Percentiles rank a stretch among this genome's conserved stretches.
Conservation (phyloP, 2,797 vertebrate species). For the Eulemur rubriventer region DNA sequence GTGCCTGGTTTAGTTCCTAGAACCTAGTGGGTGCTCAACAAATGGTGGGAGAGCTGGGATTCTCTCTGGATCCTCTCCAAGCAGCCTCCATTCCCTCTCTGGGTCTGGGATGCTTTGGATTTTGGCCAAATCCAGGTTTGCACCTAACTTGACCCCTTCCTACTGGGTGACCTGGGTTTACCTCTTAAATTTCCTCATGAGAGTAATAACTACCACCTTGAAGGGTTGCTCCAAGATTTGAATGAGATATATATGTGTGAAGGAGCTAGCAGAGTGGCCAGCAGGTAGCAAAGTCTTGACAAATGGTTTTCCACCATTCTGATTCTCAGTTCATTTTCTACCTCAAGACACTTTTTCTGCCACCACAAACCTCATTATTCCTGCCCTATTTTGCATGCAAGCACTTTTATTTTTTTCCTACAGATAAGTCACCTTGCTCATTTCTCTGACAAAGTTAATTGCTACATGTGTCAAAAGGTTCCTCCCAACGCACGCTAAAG, state of each 20-base stretch:
- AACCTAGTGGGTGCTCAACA: neutral
- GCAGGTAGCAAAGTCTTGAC: neutral
- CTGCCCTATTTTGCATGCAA: neutral
- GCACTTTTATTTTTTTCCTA: slow-evolving; percentile 4
- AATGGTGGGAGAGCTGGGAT: neutral
- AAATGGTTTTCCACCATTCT: neutral
- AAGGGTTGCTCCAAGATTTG: neutral
- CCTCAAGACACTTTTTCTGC: neutral
- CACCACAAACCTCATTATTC: neutral
- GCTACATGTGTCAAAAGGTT: neutral
- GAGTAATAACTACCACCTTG: neutral
- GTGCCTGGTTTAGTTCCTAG: neutral
- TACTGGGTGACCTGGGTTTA: neutral
- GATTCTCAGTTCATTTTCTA: neutral
- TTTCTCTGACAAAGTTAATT: slow-evolving; percentile 32
- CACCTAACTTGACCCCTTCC: neutral
- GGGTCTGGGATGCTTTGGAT: neutral
- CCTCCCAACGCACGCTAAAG: neutral
- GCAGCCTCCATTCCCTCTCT: neutral
- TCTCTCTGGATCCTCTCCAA: neutral
- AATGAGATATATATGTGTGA: neutral
- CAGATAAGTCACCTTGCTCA: slow-evolving; percentile 24
- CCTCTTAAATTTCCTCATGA: neutral
- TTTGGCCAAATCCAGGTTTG: neutral
- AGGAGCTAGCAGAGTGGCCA: too few relatives aligned